Base-by-base conservation (phyloP, 2,888 invertebrate species). In the Diadegma fenestrale region DNA sequence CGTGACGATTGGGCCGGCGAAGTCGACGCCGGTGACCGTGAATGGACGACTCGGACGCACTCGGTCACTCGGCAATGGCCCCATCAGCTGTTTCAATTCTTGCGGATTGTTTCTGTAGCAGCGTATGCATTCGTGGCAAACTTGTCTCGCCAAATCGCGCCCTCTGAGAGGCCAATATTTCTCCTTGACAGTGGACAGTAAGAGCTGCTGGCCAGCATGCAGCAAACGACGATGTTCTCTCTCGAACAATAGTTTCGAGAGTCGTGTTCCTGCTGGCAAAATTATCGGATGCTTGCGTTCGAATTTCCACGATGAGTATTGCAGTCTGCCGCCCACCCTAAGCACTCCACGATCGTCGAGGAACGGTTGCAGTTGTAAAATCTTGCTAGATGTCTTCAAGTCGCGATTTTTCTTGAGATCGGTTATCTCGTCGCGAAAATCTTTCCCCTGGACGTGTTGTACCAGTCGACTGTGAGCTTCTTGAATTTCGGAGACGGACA, bases 141-240 rank as follows among this genome's bases (percentile, higher is more conserved):
- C 66, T 71, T 8, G 77, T 45, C 86, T 26, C 1, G 88, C 81
- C 10, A 86, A n/a, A 30, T 86, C 85, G 19, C 85, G 63, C 10
- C 87, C 87, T 1, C 73, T 48, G 2, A 86, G 41, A 0, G 86
- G 86, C 89, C 89, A 89, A 45, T 84, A 89, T 2, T 22, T 41
- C 14, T 82, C 43, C 14, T 76, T 54, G 2, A 88, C 22, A 3
- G 79, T 17, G 10, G 86, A 19, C 6, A 88, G 64, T 3, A 87
- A 51, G 4, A 84, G 43, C 51, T 85, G 82, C 8, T 85, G 84
- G 8, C 88, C 85, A 10, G 87, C 87, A 41, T 87, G 88, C 0
- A 87, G 58, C 19, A 84, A 19, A n/a, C 8, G 26, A n/a, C n/a
- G n/a, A n/a, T n/a, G n/a, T n/a, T n/a, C n/a, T n/a, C n/a, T n/a